A percentile compares a stretch with the other conserved stretches of the same genome.
Conservation (phyloP, 2,113 vertebrate species). For the Dipodomys stephensi region DNA sequence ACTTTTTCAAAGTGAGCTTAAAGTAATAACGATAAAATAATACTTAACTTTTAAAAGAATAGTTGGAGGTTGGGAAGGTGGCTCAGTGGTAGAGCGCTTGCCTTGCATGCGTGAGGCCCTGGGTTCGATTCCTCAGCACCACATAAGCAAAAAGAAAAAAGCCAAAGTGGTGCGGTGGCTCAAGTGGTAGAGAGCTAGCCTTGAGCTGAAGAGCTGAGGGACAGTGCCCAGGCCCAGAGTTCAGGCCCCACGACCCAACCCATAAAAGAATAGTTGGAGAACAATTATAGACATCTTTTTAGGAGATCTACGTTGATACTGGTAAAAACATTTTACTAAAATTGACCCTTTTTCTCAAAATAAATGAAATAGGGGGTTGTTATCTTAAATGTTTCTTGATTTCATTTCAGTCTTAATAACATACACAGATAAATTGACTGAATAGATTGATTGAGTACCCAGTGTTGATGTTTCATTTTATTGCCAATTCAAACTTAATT, state of each 20-base stretch:
- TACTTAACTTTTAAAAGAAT: slow-evolving; percentile 12
- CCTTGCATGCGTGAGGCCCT: no score
- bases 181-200: no score
- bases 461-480: not conserved
- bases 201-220: no score
- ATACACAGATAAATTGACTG: not conserved
- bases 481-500: not conserved
- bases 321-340: not conserved
- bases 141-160: no score
- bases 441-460: no score
- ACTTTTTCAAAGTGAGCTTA: not conserved
- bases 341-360: not conserved
- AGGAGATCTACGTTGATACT: not conserved
- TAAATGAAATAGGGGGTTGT: not conserved
- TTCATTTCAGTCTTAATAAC: not conserved
- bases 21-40: not conserved
- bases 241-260: no score
- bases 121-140: no score
- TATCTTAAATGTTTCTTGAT: not conserved
- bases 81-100: no score
- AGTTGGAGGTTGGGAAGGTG: no score
- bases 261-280: slow-evolving; percentile 6
- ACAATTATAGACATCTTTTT: not conserved
- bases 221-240: no score
- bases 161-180: no score